Evolutionary conservation across 2,797 vertebrate genomes (phyloP).

Genomic region (Apogon talboti): DNA sequence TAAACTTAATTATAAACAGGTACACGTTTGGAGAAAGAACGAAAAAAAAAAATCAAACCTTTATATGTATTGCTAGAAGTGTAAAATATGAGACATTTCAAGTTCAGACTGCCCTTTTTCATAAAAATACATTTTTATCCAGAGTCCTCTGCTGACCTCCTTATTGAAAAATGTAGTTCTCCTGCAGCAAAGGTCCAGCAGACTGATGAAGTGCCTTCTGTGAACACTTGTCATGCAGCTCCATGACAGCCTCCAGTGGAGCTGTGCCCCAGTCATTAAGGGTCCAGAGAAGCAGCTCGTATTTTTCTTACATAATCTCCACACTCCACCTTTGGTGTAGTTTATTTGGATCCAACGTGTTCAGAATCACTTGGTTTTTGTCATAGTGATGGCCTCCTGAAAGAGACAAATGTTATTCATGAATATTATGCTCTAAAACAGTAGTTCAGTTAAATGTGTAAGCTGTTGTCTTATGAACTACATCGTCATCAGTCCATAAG

Average conservation of each 20-base stretch:
- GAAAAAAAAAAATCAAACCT: constrained; percentile 36
- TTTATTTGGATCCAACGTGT: constrained; percentile 82
- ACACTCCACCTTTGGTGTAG: constrained; percentile 88
- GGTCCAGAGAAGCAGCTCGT: constrained; percentile 23
- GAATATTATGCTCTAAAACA: background rate
- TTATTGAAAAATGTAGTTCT: constrained; percentile 8
- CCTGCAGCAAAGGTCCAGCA: constrained; percentile 25
- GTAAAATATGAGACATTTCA: constrained; percentile 38
- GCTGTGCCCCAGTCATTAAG: constrained; percentile 1
- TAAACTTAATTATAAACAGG: constrained; percentile 50
- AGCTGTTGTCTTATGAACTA: no score
- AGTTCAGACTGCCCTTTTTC: constrained; percentile 34
- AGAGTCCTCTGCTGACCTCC: constrained; percentile 15
- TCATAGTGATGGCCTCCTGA: constrained; percentile 91
- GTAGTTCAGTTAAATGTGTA: background rate
- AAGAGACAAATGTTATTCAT: constrained; percentile 28
- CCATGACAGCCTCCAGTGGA: constrained; percentile 7
- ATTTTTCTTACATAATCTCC: constrained; percentile 84
- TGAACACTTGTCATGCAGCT: constrained; percentile 19
- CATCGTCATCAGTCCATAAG: no score
- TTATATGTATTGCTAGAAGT: constrained; percentile 7
- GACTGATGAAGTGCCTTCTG: background rate
- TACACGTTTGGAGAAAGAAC: background rate
- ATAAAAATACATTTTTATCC: constrained; percentile 34
- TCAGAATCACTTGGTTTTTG: constrained; percentile 89